Base-by-base conservation (phyloP, 2,113 vertebrate genomes). In the Myotis yumanensis region DNA sequence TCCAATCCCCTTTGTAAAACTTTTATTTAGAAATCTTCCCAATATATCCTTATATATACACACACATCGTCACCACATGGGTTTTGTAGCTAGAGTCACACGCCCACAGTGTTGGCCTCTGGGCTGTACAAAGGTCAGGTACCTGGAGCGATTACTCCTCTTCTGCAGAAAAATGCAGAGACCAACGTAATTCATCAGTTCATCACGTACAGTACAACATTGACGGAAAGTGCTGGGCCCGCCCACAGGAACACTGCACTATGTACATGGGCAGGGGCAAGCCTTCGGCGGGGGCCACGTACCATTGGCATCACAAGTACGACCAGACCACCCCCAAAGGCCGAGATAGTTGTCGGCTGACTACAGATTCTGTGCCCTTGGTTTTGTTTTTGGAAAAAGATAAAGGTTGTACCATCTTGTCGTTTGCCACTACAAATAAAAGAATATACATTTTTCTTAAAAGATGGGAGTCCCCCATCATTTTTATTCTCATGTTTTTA, bases 21-120 rank as follows among this genome's bases (percentile, higher is more conserved):
- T 98, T 98, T 99, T 98, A 99, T 98, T 98, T 98, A 99, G 98
- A 98, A 99, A 99, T 99, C 98, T 99, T 98, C 98, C 98, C 96
- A 96, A 99, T 99, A 99, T 99, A 98, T 97, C 98, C 98, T 98
- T 98, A 99, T 98, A 98, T 98, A 98, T 98, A 98, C 98, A 97
- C 98, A 98, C 97, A 98, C 98, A 98, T 91, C 98, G 98, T 98
- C 98, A 99, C 98, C 99, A 98, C 98, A 98, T 98, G 98, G 95
- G 97, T 98, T 98, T 98, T 98, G 98, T 97, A 95, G 97, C 98
- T 98, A 98, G 95, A 96, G 93, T 98, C 98, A 97, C 98, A 98
- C 97, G 96, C 98, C 98, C 98, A 98, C 98, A 98, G 97, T 96
- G 97, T 97, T 94, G 96, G 97, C 96, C 97, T 98, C 97, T 96